Conservation (phyloP, 2,113 vertebrate genomes). For the Synchiropus splendidus region DNA sequence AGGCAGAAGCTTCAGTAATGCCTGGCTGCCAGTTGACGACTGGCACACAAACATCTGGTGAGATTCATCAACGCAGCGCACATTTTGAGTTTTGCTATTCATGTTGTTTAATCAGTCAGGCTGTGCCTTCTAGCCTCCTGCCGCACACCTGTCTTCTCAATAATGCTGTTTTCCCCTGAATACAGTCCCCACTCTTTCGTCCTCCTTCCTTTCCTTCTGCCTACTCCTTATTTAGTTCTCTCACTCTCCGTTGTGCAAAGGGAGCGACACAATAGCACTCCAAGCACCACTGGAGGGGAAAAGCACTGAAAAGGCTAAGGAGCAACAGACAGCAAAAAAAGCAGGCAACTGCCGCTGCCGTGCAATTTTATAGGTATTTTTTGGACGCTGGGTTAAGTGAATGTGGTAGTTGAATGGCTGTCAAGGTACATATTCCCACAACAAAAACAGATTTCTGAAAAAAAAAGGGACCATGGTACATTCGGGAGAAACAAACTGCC, state of each 20-base stretch:
- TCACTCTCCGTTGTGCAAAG: slow-evolving; percentile 10
- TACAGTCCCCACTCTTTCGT: not conserved
- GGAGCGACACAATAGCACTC: too few relatives aligned
- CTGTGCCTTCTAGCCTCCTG: slow-evolving; percentile 4
- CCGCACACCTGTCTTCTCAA: slow-evolving; percentile 22
- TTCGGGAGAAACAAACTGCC: too few relatives aligned
- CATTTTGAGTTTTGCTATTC: slow-evolving; percentile 26
- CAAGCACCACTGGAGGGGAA: slow-evolving; percentile 21
- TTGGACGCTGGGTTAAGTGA: too few relatives aligned
- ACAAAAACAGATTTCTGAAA: too few relatives aligned
- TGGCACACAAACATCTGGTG: slow-evolving; percentile 57
- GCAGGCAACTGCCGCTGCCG: not conserved
- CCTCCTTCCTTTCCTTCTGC: slow-evolving; percentile 5
- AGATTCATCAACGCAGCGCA: slow-evolving; percentile 32
- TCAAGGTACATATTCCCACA: too few relatives aligned
- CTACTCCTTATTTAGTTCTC: slow-evolving; percentile 14
- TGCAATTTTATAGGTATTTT: too few relatives aligned
- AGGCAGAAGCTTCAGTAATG: slow-evolving; percentile 37
- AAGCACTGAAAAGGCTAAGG: slow-evolving; percentile 16
- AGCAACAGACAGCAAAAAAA: not conserved
- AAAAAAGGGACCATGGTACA: too few relatives aligned
- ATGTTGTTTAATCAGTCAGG: slow-evolving; percentile 22
- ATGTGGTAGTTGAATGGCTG: too few relatives aligned
- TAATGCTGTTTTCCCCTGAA: too few relatives aligned
- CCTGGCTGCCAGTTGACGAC: slow-evolving; percentile 52